Evolutionary conservation across 2,113 vertebrate genomes (phyloP), one percentile per base, ranked within the genome.

Genomic region (Monopterus albus): DNA sequence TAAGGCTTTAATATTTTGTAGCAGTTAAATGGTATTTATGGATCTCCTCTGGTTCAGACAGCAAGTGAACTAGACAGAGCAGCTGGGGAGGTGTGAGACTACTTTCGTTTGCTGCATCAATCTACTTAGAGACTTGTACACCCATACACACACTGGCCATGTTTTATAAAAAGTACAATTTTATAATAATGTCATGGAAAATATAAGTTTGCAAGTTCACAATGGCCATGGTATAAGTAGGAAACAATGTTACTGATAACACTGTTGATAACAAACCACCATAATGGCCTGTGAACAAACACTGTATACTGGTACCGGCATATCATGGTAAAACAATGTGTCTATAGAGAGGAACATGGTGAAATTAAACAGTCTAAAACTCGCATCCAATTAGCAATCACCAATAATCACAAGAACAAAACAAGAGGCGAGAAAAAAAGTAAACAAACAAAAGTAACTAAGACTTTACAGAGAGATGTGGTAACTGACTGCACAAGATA

Each of bases 31-130:
- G 20, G 49, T 49, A 36, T 59, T 7, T 1, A 10, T 53, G 28
- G 26, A 38, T 63, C 10, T 59, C 62, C 70, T 33, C 40, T 26
- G 68, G 28, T 62, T 72, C 62, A 64, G 73, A 59, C 63, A 53
- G 42, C 20, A 39, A 68, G 71, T 67, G 75, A 81, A 73, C 46
- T 56, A 68, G 46, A 64, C 70, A 36, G 61, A 83, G 79, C 90
- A 91, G 87, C 83, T 90, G 90, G 84, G 73, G 84, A 83, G 90
- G 90, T 84, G 88, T 91, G 87, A 52, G 86, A 78, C 64, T 90
- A 90, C 86, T 91, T 91, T 87, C 89, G 83, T 83, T 84, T 82
- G 81, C 72, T 74, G 84, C 90, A 90, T 89, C 87, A 88, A 85
- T 90, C 82, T 81, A n/a, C 56, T 45, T 10, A 29, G 29, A 67